Evolutionary conservation across 1,140 invertebrate genomes (phyloP).

Genomic region (Drosophila albomicans): DNA sequence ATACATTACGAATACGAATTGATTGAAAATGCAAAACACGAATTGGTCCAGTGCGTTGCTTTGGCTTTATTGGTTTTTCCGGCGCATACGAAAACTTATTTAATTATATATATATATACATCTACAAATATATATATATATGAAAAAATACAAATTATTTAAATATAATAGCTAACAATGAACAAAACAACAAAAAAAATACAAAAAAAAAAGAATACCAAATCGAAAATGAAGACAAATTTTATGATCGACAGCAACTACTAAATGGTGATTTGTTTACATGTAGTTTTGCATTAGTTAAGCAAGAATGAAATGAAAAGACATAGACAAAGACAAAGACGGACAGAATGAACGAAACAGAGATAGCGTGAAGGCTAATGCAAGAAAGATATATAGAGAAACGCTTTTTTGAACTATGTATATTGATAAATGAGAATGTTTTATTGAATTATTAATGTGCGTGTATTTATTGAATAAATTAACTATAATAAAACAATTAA

Average conservation of each 20-base stretch:
- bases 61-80: conserved; percentile 70
- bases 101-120: conserved; percentile 23
- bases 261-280: conserved; percentile 71
- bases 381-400: conserved; percentile 35
- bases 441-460: conserved; percentile 76
- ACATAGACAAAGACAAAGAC: conserved; percentile 33
- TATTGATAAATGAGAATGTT: conserved; percentile 70
- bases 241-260: conserved; percentile 35
- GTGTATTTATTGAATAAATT: conserved; percentile 78
- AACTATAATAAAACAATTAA: conserved; percentile 70
- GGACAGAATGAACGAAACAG: conserved; percentile 12
- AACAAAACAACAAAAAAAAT: conserved; percentile 8
- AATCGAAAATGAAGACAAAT: conserved; percentile 23
- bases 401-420: conserved; percentile 73
- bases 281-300: conserved; percentile 60
- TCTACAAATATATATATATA: conserved; percentile 16
- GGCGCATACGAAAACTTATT: conserved; percentile 46
- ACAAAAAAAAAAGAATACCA: conserved; percentile 13
- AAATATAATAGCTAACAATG: conserved; percentile 53
- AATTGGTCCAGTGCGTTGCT: conserved; percentile 75
- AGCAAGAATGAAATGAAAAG: conserved; percentile 14
- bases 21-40: conserved; percentile 38
- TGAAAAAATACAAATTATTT: conserved; percentile 20
- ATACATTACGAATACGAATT: conserved; percentile 33
- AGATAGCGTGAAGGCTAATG: conserved; percentile 6